Percentiles rank a stretch among this genome's conserved stretches.
phyloP scores from a whole-genome alignment of 2,888 invertebrate species.

The Agonopterix alstromeriana region DNA sequence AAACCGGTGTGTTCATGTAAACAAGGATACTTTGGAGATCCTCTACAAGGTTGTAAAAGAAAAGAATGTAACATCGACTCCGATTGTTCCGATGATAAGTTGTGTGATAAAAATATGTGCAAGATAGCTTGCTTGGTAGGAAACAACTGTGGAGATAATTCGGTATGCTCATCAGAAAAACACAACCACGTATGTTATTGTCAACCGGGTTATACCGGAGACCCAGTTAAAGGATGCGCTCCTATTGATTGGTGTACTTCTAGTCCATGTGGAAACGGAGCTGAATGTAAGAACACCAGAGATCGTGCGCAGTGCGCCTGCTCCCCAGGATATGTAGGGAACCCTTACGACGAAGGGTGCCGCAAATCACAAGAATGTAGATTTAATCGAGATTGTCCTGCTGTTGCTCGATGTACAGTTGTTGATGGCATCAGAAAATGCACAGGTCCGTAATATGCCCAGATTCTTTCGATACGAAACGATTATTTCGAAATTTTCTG shows the following conservation, averaged over 20 bases:
- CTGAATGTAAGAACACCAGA: constrained; percentile 86
- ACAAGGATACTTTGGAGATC: constrained; percentile 87
- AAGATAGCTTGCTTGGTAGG: constrained; percentile 89
- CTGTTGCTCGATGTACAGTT: constrained; percentile 85
- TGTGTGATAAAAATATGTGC: constrained; percentile 89
- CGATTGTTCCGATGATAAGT: constrained; percentile 88
- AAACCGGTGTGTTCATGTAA: constrained; percentile 86
- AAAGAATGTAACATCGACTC: constrained; percentile 84
- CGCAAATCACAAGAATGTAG: constrained; percentile 88
- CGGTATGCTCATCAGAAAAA: constrained; percentile 89
- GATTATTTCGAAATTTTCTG: no score
- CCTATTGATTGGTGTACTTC: constrained; percentile 87
- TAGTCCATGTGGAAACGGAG: constrained; percentile 87
- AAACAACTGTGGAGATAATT: constrained; percentile 91
- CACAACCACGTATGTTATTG: constrained; percentile 86
- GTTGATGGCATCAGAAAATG: constrained; percentile 86
- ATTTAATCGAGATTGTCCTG: constrained; percentile 87
- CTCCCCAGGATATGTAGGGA: constrained; percentile 86
- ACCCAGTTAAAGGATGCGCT: constrained; percentile 82
- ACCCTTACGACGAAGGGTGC: constrained; percentile 91
- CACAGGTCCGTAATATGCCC: constrained; percentile 63
- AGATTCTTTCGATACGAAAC: not conserved
- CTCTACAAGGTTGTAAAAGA: constrained; percentile 86
- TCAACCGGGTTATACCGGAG: constrained; percentile 91
- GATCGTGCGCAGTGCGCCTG: constrained; percentile 89